phyloP scores from a whole-genome alignment of 2,888 invertebrate genomes.

The Noctua janthe region DNA sequence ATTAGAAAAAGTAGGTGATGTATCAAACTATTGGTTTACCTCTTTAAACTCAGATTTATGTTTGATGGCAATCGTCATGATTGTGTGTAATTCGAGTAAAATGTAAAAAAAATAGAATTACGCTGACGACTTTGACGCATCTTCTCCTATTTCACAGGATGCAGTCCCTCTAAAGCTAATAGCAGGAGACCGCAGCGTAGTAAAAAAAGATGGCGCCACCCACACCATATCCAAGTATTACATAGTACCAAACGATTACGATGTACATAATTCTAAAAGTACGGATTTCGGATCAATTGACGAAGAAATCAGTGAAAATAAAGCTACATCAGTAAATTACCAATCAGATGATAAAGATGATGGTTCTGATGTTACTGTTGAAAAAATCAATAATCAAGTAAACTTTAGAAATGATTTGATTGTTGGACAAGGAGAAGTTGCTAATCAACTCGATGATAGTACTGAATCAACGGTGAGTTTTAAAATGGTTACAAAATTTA shows the following conservation, averaged over 20 bases:
- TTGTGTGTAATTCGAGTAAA: background rate
- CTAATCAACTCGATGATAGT: background rate
- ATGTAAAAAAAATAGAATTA: background rate
- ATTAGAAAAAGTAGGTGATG: background rate
- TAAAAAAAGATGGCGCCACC: conserved; percentile 51
- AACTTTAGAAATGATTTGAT: background rate
- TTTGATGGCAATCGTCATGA: background rate
- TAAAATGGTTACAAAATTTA: background rate
- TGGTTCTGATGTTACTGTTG: background rate
- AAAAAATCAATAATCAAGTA: background rate
- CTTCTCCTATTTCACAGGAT: conserved; percentile 32
- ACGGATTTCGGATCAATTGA: background rate
- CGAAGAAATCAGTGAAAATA: background rate
- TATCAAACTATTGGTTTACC: background rate
- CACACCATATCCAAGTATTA: conserved; percentile 53
- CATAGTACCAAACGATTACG: conserved; percentile 45
- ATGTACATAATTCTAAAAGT: background rate
- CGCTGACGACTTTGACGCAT: background rate
- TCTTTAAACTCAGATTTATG: background rate
- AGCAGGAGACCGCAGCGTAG: conserved; percentile 39
- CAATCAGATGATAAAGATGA: background rate
- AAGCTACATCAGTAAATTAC: background rate
- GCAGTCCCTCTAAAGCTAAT: conserved; percentile 39
- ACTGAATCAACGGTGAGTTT: conserved; percentile 24
- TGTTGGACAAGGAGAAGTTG: background rate